Base-by-base conservation (phyloP, 1,140 invertebrate species). In the Trichogramma pretiosum region DNA sequence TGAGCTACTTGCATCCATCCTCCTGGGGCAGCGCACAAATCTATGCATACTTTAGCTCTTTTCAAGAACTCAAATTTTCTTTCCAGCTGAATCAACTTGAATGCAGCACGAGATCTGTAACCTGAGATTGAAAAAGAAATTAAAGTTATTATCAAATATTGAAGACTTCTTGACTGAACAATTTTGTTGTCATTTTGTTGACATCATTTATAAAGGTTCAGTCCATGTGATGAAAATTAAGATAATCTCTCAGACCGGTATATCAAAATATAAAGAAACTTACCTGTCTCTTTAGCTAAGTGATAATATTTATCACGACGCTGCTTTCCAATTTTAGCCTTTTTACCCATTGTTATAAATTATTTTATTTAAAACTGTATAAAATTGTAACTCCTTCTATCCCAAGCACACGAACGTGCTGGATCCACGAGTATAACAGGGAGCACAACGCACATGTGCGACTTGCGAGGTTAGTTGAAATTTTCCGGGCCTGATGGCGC, bases 1-100 rank as follows among this genome's bases (percentile, higher is more conserved):
- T 88, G 84, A 33, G 94, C 95, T n/a, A 99, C 96, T 76, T 99
- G 97, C 81, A 99, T 92, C 97, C 97, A 99, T 60, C 97, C 96
- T 67, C 97, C 97, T 7, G 97, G 97, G 7, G 97, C 97, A 16
- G 97, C 97, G 74, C 97, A 99, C 30, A 99, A 74, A 81, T 99
- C 97, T 53, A 99, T 81, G 54, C 93, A 88, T 75, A 98, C 92
- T 77, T 89, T 77, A 9, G 93, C 92, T 60, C 86, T 89, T 78
- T 98, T 91, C 1, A 99, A 72, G 74, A 99, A 99, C 48, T 94
- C 88, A 76, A 93, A 99, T 66, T 96, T 96, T 56, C 94, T 76
- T 69, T 99, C 99, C 23, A 99, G 65, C 65, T 99, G 97, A 48
- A 99, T 91, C 53, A 99, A 82, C 62, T 99, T 99, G 69, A 99